Conservation (phyloP, 2,888 invertebrate genomes). For the Tanypteryx hageni region DNA sequence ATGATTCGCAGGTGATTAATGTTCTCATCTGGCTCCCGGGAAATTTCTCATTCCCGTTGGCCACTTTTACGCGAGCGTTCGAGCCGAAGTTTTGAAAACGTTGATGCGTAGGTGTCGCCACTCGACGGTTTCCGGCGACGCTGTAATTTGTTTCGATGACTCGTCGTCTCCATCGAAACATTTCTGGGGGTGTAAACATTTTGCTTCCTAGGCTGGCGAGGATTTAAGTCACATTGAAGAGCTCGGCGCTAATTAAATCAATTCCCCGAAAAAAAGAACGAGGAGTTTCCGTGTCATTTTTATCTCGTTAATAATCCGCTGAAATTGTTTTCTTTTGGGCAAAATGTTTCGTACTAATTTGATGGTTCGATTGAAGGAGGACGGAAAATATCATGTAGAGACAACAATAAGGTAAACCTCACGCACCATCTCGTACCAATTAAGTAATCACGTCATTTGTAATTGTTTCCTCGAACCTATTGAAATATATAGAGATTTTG, state of each 20-base stretch:
- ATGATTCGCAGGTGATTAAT: constrained; percentile 31
- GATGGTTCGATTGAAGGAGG: background rate
- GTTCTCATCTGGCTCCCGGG: background rate
- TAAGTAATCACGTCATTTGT: no score
- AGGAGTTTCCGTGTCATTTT: background rate
- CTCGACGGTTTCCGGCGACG: background rate
- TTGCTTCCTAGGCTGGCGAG: background rate
- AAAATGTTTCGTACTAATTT: background rate
- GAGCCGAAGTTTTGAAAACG: background rate
- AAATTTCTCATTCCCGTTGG: background rate
- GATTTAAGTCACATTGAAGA: background rate
- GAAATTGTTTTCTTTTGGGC: background rate
- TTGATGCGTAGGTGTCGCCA: background rate
- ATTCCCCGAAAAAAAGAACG: background rate
- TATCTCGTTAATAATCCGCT: background rate
- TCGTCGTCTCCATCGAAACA: background rate
- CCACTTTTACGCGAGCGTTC: background rate
- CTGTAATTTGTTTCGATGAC: background rate
- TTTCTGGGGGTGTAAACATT: background rate
- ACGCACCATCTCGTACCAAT: no score
- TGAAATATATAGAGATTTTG: no score
- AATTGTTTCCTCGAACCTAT: no score
- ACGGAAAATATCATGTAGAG: background rate
- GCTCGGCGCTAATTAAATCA: background rate
- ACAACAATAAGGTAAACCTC: no score